Percentiles rank a stretch among this genome's conserved stretches.
Evolutionary conservation across 1,140 invertebrate species (phyloP).

Genomic region (Bilobella aurantiaca): DNA sequence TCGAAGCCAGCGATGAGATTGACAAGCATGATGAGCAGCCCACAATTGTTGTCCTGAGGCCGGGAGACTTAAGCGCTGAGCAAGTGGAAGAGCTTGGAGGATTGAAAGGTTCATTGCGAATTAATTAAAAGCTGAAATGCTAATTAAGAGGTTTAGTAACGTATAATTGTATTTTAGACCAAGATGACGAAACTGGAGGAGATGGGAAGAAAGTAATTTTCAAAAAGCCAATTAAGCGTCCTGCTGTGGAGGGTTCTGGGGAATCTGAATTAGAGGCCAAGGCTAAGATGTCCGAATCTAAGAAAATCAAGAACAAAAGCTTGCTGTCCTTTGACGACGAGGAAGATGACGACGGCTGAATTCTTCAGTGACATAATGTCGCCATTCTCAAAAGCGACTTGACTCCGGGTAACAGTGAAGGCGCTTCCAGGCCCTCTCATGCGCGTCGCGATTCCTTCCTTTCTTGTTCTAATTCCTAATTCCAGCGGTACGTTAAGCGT

Average conservation of each 20-base stretch:
- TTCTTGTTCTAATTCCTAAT: not conserved
- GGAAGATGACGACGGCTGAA: constrained; percentile 34
- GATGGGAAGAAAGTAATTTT: constrained; percentile 48
- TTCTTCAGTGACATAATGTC: no score
- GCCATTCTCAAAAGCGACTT: no score
- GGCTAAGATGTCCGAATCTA: constrained; percentile 31
- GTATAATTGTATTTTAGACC: not conserved
- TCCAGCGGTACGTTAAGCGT: not conserved
- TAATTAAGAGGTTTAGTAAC: not conserved
- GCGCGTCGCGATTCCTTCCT: not conserved
- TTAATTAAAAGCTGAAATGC: not conserved
- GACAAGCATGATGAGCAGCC: constrained; percentile 65
- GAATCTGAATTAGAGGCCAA: constrained; percentile 38
- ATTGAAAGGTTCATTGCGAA: constrained; percentile 7
- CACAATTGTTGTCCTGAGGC: constrained; percentile 65
- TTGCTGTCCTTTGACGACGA: constrained; percentile 40
- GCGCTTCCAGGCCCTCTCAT: not conserved
- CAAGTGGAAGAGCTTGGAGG: constrained; percentile 50
- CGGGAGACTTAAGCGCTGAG: constrained; percentile 66
- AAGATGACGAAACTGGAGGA: constrained; percentile 47
- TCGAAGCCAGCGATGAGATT: constrained; percentile 45
- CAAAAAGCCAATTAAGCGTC: constrained; percentile 39
- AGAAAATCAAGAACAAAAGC: constrained; percentile 36
- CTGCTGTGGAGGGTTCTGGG: constrained; percentile 42
- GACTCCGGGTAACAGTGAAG: not conserved